These are phyloP conservation scores for Drepana falcataria DNA, from an alignment of 2,888 invertebrate species.

Conservation along the genomic window DNA sequence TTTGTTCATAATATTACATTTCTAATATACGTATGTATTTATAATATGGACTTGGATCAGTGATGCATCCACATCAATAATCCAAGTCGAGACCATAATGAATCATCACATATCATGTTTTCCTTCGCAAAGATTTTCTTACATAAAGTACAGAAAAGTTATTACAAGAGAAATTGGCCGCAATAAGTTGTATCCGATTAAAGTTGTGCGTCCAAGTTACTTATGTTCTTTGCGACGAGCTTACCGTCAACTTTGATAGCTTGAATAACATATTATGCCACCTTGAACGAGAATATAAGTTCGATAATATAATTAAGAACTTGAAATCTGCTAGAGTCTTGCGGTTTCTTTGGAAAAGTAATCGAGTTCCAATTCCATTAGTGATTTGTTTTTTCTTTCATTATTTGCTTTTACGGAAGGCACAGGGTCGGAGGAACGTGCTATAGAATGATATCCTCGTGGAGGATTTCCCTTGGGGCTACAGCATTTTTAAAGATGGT, in stretches of 20 bases:
- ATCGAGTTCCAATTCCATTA: too few species aligned
- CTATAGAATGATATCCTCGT: too few species aligned
- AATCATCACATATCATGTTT: too few species aligned
- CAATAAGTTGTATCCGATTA: constrained; percentile 1
- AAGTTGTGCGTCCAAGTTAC: background rate
- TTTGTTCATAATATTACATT: too few species aligned
- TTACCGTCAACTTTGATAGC: background rate
- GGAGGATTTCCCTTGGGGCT: too few species aligned
- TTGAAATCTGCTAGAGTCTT: background rate
- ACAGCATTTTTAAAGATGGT: too few species aligned
- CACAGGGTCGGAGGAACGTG: too few species aligned
- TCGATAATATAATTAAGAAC: background rate
- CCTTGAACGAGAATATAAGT: background rate
- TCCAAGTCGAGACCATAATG: too few species aligned
- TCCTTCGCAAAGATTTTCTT: background rate
- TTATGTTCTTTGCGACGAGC: background rate
- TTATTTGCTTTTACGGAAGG: background rate
- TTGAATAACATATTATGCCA: background rate
- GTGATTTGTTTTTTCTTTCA: background rate
- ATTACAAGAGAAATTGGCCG: constrained; percentile 1
- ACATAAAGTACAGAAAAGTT: background rate
- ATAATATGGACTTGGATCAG: too few species aligned
- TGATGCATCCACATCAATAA: too few species aligned
- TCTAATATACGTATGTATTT: too few species aligned
- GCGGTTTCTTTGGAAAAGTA: background rate